phyloP scores from a whole-genome alignment of 1,140 invertebrate genomes.

The Grapholita molesta region DNA sequence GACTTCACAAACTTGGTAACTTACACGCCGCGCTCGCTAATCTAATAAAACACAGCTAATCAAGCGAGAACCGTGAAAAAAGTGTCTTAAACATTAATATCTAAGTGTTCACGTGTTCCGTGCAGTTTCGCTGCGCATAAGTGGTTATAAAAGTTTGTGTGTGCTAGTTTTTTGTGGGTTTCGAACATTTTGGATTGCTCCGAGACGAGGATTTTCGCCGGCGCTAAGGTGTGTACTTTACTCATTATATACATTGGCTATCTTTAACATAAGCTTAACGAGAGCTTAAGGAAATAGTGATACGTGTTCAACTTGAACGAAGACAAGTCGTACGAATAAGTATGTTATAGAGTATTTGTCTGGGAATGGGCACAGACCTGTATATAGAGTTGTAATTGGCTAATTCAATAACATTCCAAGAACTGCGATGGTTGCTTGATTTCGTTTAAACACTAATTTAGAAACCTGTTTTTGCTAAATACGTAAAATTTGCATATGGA shows the following conservation, averaged over 20 bases:
- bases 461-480: background rate
- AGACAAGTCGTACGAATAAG: background rate
- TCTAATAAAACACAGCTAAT: conserved; percentile 8
- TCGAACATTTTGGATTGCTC: background rate
- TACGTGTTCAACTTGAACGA: background rate
- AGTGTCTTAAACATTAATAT: background rate
- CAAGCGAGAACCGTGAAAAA: background rate
- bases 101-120: background rate
- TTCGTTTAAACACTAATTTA: background rate
- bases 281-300: background rate
- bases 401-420: conserved; percentile 7
- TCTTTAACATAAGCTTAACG: background rate
- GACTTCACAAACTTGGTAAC: background rate
- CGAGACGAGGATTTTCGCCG: background rate
- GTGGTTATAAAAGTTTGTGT: conserved; percentile 3
- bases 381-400: background rate
- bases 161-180: conserved; percentile 2
- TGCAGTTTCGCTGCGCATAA: background rate
- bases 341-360: background rate
- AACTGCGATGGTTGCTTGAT: background rate
- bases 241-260: background rate
- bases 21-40: conserved; percentile 1
- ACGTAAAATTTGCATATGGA: background rate
- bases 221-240: background rate
- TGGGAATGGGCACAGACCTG: background rate